These are phyloP conservation scores for Sinocyclocheilus anshuiensis DNA, from an alignment of 2,113 vertebrate species.

Conservation along the genomic window DNA sequence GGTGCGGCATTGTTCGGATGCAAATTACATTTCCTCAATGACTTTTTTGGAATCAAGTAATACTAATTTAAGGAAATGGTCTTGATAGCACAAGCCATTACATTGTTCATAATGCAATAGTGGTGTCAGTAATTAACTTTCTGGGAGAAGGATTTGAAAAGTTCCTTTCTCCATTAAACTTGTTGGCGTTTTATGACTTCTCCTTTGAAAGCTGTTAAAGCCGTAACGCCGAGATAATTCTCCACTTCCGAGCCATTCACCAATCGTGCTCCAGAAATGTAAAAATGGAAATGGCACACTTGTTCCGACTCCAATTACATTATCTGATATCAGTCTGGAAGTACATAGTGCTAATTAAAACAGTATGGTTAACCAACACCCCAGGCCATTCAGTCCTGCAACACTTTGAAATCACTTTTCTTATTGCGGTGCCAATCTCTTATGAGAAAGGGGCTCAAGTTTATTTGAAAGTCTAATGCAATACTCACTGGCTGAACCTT, in stretches of 20 bases:
- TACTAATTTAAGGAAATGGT: background rate
- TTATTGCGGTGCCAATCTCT: slow-evolving; percentile 69
- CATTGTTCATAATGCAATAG: slow-evolving; percentile 16
- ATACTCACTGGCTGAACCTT: slow-evolving; percentile 67
- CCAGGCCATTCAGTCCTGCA: slow-evolving; percentile 70
- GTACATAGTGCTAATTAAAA: slow-evolving; percentile 78
- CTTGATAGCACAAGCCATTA: background rate
- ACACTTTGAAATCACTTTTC: slow-evolving; percentile 70
- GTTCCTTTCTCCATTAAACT: slow-evolving; percentile 41
- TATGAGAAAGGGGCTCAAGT: slow-evolving; percentile 65
- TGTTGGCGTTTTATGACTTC: background rate
- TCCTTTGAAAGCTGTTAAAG: slow-evolving; percentile 40
- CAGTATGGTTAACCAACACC: slow-evolving; percentile 71
- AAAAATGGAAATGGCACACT: slow-evolving; percentile 72
- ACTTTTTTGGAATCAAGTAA: background rate
- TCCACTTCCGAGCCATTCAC: slow-evolving; percentile 51
- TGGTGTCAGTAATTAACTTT: slow-evolving; percentile 9
- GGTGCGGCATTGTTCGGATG: background rate
- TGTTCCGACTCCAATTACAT: slow-evolving; percentile 76
- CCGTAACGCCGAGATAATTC: slow-evolving; percentile 46
- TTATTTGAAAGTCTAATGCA: slow-evolving; percentile 74
- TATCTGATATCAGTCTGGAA: slow-evolving; percentile 72
- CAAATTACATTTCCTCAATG: background rate
- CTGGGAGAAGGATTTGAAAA: slow-evolving; percentile 13
- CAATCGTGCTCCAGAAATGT: slow-evolving; percentile 62